Evolutionary conservation across 2,888 invertebrate species (phyloP).

Genomic region (Dichetophora obliterata): DNA sequence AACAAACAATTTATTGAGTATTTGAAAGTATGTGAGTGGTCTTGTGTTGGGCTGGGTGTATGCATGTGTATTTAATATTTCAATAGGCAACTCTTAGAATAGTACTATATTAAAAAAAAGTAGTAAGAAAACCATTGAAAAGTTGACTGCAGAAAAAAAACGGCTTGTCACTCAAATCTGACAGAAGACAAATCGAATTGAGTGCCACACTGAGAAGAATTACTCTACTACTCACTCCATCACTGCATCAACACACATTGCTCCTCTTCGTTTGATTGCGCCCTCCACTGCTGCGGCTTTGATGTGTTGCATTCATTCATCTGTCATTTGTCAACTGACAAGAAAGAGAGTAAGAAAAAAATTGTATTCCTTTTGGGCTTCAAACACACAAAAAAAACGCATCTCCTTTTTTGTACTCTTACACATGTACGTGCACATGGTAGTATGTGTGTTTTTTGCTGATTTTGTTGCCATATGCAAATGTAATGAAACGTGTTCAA

Average conservation of each 20-base stretch:
- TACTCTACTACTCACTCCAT: neutral
- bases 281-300: neutral
- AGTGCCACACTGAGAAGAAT: slow-evolving; percentile 44
- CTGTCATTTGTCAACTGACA: slow-evolving; percentile 32
- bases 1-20: neutral
- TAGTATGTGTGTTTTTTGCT: neutral
- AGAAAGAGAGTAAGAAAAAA: neutral
- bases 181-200: slow-evolving; percentile 64
- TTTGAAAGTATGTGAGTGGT: neutral
- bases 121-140: neutral
- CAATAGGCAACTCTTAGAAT: neutral
- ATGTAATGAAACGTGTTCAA: slow-evolving; percentile 62
- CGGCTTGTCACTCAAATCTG: slow-evolving; percentile 64
- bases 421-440: slow-evolving; percentile 6
- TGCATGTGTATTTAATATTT: slow-evolving; percentile 10
- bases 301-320: slow-evolving; percentile 19
- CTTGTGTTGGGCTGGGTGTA: neutral
- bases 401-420: slow-evolving; percentile 23
- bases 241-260: slow-evolving; percentile 34
- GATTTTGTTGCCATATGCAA: slow-evolving; percentile 47
- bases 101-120: neutral
- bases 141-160: slow-evolving; percentile 39
- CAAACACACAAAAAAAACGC: slow-evolving; percentile 34
- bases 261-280: slow-evolving; percentile 16
- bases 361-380: slow-evolving; percentile 31